Conservation (phyloP, 2,888 invertebrate species). For the Agonopterix heracliana region DNA sequence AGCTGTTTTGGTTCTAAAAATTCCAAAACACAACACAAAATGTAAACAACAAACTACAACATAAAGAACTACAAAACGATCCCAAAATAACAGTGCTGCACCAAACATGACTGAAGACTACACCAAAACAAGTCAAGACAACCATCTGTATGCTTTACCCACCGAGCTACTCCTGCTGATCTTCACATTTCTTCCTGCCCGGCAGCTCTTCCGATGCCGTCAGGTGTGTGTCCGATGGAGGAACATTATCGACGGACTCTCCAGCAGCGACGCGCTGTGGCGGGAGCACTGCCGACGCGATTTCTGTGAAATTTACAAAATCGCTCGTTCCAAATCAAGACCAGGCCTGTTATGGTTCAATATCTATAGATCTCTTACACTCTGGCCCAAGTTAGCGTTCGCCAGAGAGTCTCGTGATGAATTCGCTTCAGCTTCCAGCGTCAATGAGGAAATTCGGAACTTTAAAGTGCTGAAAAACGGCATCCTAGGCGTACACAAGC, state of each 20-base stretch:
- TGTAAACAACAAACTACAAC: too few relatives aligned
- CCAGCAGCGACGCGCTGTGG: slow-evolving; percentile 39
- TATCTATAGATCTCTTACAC: slow-evolving; percentile 44
- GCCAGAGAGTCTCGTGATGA: slow-evolving; percentile 43
- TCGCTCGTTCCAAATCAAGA: slow-evolving; percentile 32
- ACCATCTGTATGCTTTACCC: slow-evolving; percentile 25
- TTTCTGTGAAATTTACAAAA: slow-evolving; percentile 26
- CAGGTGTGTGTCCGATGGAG: slow-evolving; percentile 47
- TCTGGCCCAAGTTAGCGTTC: slow-evolving; percentile 39
- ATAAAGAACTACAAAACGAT: too few relatives aligned
- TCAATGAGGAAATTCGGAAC: slow-evolving; percentile 37
- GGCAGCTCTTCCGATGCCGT: slow-evolving; percentile 39
- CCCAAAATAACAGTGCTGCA: too few relatives aligned
- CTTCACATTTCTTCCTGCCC: slow-evolving; percentile 37
- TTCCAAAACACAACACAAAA: too few relatives aligned
- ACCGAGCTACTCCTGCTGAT: slow-evolving; percentile 44
- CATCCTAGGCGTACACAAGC: slow-evolving; percentile 41
- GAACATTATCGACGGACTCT: slow-evolving; percentile 39
- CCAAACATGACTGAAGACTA: slow-evolving; percentile 5
- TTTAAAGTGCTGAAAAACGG: slow-evolving; percentile 39
- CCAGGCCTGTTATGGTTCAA: slow-evolving; percentile 35
- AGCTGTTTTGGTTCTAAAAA: too few relatives aligned
- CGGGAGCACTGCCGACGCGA: slow-evolving; percentile 33
- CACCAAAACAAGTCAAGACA: not conserved
- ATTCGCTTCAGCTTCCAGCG: slow-evolving; percentile 39